phyloP scores from a whole-genome alignment of 2,888 invertebrate species.

The Diarsia mendica region DNA sequence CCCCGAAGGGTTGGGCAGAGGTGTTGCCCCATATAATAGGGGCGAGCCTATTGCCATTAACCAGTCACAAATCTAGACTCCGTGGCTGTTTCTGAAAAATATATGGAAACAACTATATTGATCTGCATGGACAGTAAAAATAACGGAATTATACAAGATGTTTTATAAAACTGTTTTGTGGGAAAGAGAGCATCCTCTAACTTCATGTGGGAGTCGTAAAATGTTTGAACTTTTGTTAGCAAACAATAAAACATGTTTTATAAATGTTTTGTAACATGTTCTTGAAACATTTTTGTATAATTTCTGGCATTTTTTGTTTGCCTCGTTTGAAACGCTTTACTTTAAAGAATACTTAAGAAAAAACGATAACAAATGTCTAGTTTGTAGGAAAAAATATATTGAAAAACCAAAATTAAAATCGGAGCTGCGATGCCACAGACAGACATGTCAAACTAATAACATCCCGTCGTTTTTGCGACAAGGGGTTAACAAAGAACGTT shows the following conservation, averaged over 20 bases:
- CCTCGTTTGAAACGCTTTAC: background rate
- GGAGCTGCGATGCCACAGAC: too few relatives aligned
- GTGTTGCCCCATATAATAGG: background rate
- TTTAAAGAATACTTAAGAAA: background rate
- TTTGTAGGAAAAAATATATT: background rate
- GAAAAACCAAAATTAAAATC: too few relatives aligned
- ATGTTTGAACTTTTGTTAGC: background rate
- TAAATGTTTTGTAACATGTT: conserved; percentile 4
- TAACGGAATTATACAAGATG: background rate
- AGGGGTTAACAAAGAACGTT: too few relatives aligned
- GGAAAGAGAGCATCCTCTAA: background rate
- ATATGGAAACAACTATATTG: conserved; percentile 4
- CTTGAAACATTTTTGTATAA: background rate
- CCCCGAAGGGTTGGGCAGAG: background rate
- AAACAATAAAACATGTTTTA: background rate
- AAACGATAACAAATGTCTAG: background rate
- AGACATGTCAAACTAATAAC: too few relatives aligned
- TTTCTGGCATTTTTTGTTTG: background rate
- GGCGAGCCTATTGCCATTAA: background rate
- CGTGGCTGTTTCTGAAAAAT: background rate
- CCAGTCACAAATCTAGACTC: background rate
- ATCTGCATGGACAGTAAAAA: conserved; percentile 11
- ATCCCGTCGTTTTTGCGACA: too few relatives aligned
- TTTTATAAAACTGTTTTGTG: background rate
- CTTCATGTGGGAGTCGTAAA: too few relatives aligned